These are phyloP conservation scores for Imbricaverruca yamaguchii DNA, from an alignment of 2,888 invertebrate genomes.

Conservation along the genomic window DNA sequence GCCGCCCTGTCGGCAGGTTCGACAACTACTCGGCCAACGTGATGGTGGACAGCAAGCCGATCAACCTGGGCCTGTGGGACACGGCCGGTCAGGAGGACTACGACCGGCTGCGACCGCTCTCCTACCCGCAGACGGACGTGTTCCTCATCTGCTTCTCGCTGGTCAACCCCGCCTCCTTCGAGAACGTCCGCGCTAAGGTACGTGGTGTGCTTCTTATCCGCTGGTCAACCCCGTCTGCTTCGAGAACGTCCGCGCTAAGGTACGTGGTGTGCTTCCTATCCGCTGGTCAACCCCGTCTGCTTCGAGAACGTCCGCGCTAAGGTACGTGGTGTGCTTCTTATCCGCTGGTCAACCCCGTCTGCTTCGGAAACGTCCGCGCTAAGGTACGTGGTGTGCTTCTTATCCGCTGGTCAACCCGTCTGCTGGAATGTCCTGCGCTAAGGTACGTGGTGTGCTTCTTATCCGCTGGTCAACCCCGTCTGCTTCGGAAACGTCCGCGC, in stretches of 20 bases:
- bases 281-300: too few species aligned
- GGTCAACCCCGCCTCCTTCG: slow-evolving; percentile 98
- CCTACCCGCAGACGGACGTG: slow-evolving; percentile 98
- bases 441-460: slow-evolving; percentile 97
- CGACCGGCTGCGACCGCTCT: slow-evolving; percentile 87
- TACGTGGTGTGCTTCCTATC: too few species aligned
- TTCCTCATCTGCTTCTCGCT: slow-evolving; percentile 98
- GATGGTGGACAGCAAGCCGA: slow-evolving; percentile 98
- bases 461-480: slow-evolving; percentile 95
- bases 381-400: too few species aligned
- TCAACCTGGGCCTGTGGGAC: slow-evolving; percentile 92
- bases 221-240: too few species aligned
- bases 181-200: slow-evolving; percentile 91
- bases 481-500: slow-evolving; percentile 99
- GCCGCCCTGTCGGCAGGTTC: slow-evolving; percentile 52
- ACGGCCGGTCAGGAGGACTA: slow-evolving; percentile 97
- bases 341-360: too few species aligned
- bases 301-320: too few species aligned
- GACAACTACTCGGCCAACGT: slow-evolving; percentile 99
- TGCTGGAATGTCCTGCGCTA: slow-evolving; percentile 99
- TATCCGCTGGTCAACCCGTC: too few species aligned
- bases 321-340: too few species aligned
- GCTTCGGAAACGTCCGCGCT: too few species aligned
- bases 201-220: too few species aligned
- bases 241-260: too few species aligned